Percentiles rank a stretch among this genome's conserved stretches.
phyloP scores from a whole-genome alignment of 2,113 vertebrate species.

The Oncorhynchus masou region DNA sequence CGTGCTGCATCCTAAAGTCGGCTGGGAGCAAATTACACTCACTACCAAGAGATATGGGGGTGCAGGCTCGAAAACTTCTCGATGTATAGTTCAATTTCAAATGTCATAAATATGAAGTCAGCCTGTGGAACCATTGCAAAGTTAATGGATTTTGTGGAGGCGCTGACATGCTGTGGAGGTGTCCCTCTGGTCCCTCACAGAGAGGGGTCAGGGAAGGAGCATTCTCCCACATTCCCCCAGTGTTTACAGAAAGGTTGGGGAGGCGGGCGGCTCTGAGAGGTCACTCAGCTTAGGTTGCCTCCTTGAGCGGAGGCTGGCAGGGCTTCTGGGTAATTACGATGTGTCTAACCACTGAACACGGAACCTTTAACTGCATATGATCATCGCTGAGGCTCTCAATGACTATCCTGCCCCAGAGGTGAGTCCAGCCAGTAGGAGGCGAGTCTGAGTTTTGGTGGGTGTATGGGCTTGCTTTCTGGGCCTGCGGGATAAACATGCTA shows the following conservation, averaged over 20 bases:
- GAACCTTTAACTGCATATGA: too few species aligned
- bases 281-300: background rate
- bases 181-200: conserved; percentile 16
- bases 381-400: too few species aligned
- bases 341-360: too few species aligned
- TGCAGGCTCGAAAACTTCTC: conserved; percentile 5
- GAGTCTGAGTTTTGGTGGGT: too few species aligned
- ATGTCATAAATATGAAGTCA: background rate
- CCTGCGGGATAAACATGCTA: too few species aligned
- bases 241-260: conserved; percentile 34
- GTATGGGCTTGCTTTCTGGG: too few species aligned
- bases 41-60: background rate
- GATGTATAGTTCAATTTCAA: conserved; percentile 1
- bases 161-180: conserved; percentile 1
- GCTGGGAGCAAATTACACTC: background rate
- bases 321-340: too few species aligned
- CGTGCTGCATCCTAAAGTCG: background rate
- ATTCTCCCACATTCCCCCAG: background rate
- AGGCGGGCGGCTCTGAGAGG: conserved; percentile 8
- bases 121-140: background rate
- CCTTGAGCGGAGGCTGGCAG: background rate
- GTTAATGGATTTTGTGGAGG: conserved; percentile 11
- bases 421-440: too few species aligned
- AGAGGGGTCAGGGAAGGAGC: background rate
- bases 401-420: too few species aligned